Evolutionary conservation across 1,140 invertebrate genomes (phyloP).

Genomic region (Meloidogyne hapla): DNA sequence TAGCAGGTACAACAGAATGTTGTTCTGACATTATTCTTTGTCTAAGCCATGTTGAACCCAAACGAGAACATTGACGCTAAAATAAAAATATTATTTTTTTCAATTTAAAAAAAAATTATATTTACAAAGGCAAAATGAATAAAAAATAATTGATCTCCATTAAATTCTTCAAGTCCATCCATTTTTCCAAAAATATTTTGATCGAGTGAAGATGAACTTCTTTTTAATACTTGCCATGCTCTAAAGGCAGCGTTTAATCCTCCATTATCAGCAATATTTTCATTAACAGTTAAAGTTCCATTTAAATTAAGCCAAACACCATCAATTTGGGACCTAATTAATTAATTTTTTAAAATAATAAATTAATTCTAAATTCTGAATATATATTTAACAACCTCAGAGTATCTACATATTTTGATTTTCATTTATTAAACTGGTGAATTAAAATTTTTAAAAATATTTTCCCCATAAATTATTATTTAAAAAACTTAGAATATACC

Average conservation of each 20-base stretch:
- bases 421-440: too few relatives aligned
- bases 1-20: conserved; percentile 1
- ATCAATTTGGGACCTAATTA: neutral
- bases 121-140: conserved; percentile 5
- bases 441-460: too few relatives aligned
- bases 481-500: too few relatives aligned
- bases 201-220: neutral
- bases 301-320: conserved; percentile 3
- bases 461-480: too few relatives aligned
- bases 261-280: conserved; percentile 15
- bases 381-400: too few relatives aligned
- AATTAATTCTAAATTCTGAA: neutral
- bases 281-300: conserved; percentile 10
- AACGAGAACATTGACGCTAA: conserved; percentile 4
- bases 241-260: neutral
- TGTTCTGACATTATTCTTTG: neutral
- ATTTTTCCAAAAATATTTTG: conserved; percentile 1
- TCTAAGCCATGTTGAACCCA: conserved; percentile 4
- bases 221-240: conserved; percentile 7
- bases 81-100: neutral
- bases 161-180: neutral
- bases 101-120: neutral
- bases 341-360: neutral
- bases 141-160: conserved; percentile 12
- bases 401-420: too few relatives aligned